Evolutionary conservation across 2,888 invertebrate species (phyloP).

Genomic region (Philonicus albiceps): DNA sequence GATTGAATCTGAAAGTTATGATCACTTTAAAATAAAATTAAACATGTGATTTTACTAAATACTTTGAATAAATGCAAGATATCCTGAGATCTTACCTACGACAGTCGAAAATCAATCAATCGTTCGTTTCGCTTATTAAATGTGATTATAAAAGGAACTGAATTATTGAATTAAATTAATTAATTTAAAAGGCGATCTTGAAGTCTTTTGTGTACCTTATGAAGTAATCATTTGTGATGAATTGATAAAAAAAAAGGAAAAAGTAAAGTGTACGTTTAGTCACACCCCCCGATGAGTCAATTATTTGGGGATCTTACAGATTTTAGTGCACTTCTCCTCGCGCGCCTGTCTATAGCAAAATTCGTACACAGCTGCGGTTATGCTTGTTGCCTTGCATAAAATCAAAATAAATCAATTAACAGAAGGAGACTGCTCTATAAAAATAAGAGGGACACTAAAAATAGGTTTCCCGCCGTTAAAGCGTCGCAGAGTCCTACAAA

Average conservation of each 20-base stretch:
- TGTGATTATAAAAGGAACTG: not conserved
- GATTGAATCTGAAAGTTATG: no score
- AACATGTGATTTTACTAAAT: no score
- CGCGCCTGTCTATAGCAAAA: not conserved
- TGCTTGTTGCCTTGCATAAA: not conserved
- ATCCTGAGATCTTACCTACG: no score
- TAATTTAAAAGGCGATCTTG: not conserved
- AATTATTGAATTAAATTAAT: not conserved
- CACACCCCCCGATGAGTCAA: not conserved
- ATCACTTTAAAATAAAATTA: no score
- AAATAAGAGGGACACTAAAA: not conserved
- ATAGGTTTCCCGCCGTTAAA: not conserved
- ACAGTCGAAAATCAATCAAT: not conserved
- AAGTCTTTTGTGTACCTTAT: not conserved
- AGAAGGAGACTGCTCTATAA: not conserved
- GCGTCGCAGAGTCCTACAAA: not conserved
- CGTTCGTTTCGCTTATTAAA: not conserved
- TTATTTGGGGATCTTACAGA: not conserved
- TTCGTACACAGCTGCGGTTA: not conserved
- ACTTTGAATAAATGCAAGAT: no score
- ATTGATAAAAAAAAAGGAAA: not conserved
- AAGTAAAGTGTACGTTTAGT: not conserved
- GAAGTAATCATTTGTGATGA: not conserved
- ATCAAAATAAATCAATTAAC: not conserved
- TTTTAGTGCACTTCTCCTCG: not conserved